Conservation (phyloP, 2,888 invertebrate genomes). For the Rotaria macrura region DNA sequence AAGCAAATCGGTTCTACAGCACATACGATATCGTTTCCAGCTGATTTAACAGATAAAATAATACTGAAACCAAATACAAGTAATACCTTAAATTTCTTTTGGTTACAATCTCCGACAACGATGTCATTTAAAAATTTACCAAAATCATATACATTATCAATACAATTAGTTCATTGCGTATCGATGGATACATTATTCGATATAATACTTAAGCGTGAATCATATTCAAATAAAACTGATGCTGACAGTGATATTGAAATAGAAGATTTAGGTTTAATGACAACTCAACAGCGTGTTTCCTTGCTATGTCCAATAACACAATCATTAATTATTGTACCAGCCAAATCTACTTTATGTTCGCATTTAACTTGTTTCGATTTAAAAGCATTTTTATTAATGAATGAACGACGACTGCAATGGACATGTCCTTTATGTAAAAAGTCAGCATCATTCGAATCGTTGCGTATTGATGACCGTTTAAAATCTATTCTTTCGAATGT, state of each 20-base stretch:
- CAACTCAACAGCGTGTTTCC: not conserved
- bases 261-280: not conserved
- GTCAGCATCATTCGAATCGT: not conserved
- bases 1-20: not conserved
- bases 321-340: not conserved
- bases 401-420: constrained; percentile 4
- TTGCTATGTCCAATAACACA: constrained; percentile 23
- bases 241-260: constrained; percentile 9
- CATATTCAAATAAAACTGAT: not conserved
- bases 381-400: constrained; percentile 19
- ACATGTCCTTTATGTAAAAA: constrained; percentile 20
- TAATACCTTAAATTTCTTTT: not conserved
- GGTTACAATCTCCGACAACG: not conserved
- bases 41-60: not conserved
- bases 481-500: not conserved
- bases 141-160: not conserved
- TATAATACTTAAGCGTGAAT: not conserved
- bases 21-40: not conserved
- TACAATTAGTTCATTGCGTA: not conserved
- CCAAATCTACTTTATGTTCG: not conserved
- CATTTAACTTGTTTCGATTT: constrained; percentile 22
- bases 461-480: not conserved
- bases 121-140: constrained; percentile 8
- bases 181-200: not conserved
- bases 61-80: not conserved